phyloP scores from a whole-genome alignment of 1,140 invertebrate genomes.

The Drosophila jambulina region DNA sequence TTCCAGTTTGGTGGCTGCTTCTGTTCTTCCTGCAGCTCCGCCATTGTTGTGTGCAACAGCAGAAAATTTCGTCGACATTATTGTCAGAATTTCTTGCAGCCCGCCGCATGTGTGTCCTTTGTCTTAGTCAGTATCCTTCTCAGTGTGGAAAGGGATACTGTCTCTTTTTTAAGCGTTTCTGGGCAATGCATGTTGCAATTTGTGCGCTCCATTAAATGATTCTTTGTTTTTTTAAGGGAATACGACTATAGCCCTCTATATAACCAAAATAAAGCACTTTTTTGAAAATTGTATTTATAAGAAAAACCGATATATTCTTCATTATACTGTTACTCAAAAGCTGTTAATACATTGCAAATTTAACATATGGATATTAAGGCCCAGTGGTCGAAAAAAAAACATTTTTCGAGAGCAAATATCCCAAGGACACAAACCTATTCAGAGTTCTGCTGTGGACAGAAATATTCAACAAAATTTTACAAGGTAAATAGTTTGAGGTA shows the following conservation, averaged over 20 bases:
- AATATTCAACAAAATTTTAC: slow-evolving; percentile 3
- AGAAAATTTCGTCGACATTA: slow-evolving; percentile 74
- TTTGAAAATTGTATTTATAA: background rate
- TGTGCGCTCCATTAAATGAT: slow-evolving; percentile 55
- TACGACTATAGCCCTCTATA: background rate
- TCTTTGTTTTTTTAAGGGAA: slow-evolving; percentile 1
- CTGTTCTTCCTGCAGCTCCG: slow-evolving; percentile 31
- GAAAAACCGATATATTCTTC: background rate
- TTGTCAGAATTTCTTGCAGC: slow-evolving; percentile 54
- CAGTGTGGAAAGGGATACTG: background rate
- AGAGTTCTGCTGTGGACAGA: slow-evolving; percentile 7
- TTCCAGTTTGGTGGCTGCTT: slow-evolving; percentile 49
- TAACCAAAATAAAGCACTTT: background rate
- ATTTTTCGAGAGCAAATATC: background rate
- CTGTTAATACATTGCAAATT: background rate
- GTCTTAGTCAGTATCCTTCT: slow-evolving; percentile 12
- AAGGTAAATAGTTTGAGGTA: background rate
- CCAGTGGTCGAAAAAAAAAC: background rate
- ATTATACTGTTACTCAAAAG: background rate
- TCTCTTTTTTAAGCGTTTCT: slow-evolving; percentile 8
- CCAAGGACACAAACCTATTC: slow-evolving; percentile 1
- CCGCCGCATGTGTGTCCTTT: slow-evolving; percentile 42
- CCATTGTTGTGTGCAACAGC: slow-evolving; percentile 66
- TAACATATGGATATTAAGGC: background rate
- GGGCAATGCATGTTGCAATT: slow-evolving; percentile 58